phyloP scores from a whole-genome alignment of 2,797 vertebrate species.

The Notamacropus eugenii region DNA sequence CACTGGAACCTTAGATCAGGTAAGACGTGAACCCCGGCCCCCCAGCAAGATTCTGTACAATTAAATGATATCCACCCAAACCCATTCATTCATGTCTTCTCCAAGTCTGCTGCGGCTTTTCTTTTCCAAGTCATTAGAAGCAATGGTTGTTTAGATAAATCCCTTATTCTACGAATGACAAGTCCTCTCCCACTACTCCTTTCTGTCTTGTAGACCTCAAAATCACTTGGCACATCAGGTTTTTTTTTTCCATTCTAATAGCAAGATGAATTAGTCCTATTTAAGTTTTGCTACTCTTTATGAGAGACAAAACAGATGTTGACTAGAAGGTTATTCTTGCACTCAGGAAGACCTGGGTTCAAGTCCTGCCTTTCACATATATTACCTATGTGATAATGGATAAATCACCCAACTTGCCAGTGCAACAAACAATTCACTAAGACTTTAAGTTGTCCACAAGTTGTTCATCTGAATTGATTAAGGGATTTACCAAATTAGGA shows the following conservation, averaged over 20 bases:
- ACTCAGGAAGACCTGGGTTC: background rate
- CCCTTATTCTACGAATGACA: slow-evolving; percentile 57
- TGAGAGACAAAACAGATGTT: background rate
- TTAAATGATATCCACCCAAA: slow-evolving; percentile 26
- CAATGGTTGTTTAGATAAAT: background rate
- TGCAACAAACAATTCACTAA: background rate
- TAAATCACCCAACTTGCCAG: background rate
- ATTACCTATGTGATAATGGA: background rate
- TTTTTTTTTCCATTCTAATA: slow-evolving; percentile 49
- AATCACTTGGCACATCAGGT: slow-evolving; percentile 51
- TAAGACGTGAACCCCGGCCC: slow-evolving; percentile 48
- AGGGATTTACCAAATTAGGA: background rate
- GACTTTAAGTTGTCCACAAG: background rate
- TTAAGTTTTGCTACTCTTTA: slow-evolving; percentile 43
- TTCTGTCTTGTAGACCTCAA: slow-evolving; percentile 62
- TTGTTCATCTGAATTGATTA: background rate
- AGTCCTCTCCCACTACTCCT: slow-evolving; percentile 46
- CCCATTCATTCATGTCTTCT: slow-evolving; percentile 42
- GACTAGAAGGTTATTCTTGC: background rate
- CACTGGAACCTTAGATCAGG: slow-evolving; percentile 20
- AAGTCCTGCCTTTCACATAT: background rate
- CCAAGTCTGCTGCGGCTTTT: slow-evolving; percentile 42
- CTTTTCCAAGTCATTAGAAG: slow-evolving; percentile 55
- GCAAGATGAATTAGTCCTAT: slow-evolving; percentile 64
- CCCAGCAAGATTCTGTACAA: slow-evolving; percentile 43